phyloP scores from a whole-genome alignment of 2,888 invertebrate species.

The Cephus pulcher region DNA sequence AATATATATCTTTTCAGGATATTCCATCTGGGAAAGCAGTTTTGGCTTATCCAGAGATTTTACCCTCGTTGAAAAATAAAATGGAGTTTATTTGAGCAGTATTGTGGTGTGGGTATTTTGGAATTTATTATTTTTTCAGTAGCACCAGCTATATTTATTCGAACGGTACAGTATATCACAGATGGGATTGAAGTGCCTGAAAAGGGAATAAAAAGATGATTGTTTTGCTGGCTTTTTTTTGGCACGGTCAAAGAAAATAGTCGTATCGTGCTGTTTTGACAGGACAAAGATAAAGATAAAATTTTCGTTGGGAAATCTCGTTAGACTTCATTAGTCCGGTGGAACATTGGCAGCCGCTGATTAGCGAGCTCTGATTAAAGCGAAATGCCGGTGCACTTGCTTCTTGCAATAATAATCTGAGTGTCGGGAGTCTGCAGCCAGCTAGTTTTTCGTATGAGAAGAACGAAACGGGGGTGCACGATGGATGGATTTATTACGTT shows the following conservation, averaged over 20 bases:
- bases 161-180: too few species aligned
- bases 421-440: not conserved
- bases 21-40: not conserved
- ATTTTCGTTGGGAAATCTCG: slow-evolving; percentile 18
- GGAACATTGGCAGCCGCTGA: slow-evolving; percentile 44
- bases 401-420: not conserved
- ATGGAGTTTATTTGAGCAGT: not conserved
- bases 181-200: too few species aligned
- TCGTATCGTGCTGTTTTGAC: too few species aligned
- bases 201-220: too few species aligned
- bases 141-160: too few species aligned
- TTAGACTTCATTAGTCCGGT: slow-evolving; percentile 38
- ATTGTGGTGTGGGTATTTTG: too few species aligned
- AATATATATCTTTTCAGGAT: not conserved
- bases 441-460: not conserved
- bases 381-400: slow-evolving; percentile 9
- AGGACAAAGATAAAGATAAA: slow-evolving; percentile 19
- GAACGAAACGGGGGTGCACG: too few species aligned
- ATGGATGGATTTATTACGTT: too few species aligned
- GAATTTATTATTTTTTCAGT: too few species aligned
- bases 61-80: not conserved
- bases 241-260: too few species aligned
- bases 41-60: not conserved
- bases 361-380: slow-evolving; percentile 46
- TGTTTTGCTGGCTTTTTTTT: too few species aligned